A percentile compares a stretch with the other conserved stretches of the same genome.
Evolutionary conservation across 2,797 vertebrate species (phyloP).

Genomic region (Cichlasoma orientale): DNA sequence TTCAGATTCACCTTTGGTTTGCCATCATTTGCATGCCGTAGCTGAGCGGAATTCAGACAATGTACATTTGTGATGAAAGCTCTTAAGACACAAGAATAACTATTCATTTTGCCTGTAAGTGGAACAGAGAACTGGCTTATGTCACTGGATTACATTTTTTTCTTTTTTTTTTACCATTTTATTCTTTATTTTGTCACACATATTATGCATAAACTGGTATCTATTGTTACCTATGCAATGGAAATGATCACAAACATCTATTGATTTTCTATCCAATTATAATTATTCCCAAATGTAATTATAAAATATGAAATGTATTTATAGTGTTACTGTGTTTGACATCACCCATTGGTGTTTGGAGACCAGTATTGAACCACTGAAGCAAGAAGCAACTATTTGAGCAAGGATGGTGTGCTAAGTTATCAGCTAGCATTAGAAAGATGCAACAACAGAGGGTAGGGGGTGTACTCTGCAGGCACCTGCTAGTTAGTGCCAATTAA

Average conservation of each 20-base stretch:
- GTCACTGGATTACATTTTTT: not conserved
- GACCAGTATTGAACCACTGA: not conserved
- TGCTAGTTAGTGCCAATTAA: too few species aligned
- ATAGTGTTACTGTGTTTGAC: not conserved
- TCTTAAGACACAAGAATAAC: not conserved
- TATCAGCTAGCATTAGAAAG: too few species aligned
- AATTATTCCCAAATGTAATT: not conserved
- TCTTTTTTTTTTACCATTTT: not conserved
- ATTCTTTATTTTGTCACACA: not conserved
- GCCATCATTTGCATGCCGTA: not conserved
- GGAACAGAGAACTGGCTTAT: conserved; percentile 15
- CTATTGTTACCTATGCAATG: not conserved
- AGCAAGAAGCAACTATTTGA: not conserved
- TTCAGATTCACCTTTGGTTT: conserved; percentile 17
- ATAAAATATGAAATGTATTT: not conserved
- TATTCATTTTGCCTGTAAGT: conserved; percentile 29
- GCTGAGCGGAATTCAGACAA: conserved; percentile 4
- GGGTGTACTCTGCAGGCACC: too few species aligned
- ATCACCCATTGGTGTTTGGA: not conserved
- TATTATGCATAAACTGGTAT: not conserved
- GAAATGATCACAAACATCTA: not conserved
- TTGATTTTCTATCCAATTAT: not conserved
- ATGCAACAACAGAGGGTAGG: too few species aligned
- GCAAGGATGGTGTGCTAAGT: too few species aligned
- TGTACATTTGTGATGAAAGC: not conserved